Conservation (phyloP, 2,888 invertebrate genomes). For the Orchesella flavescens region DNA sequence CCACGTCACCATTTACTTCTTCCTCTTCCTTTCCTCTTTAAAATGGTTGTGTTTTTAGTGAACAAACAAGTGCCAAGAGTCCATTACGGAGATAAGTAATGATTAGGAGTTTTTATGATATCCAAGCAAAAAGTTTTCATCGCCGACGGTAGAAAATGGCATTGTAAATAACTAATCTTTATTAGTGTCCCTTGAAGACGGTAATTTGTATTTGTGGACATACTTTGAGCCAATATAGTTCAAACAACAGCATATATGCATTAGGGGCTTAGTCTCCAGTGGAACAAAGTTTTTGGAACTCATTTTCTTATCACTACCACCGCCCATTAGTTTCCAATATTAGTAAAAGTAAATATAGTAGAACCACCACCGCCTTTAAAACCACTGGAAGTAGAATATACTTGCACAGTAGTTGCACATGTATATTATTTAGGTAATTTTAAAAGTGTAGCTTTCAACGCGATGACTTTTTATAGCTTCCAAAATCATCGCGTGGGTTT, state of each 20-base stretch:
- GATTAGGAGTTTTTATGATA: background rate
- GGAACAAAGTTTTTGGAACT: background rate
- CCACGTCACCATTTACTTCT: background rate
- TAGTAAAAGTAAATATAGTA: too few species aligned
- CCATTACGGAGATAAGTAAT: slow-evolving; percentile 35
- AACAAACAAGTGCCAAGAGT: slow-evolving; percentile 31
- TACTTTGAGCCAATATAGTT: background rate
- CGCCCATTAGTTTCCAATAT: too few species aligned
- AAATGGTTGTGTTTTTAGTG: slow-evolving; percentile 6
- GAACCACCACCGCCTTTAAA: too few species aligned
- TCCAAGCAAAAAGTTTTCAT: background rate
- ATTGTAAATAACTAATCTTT: background rate
- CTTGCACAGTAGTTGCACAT: too few species aligned
- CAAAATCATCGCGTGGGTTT: too few species aligned
- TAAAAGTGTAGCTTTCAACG: too few species aligned
- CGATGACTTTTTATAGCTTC: too few species aligned
- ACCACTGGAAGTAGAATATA: too few species aligned
- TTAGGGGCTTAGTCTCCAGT: background rate
- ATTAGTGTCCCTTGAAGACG: background rate
- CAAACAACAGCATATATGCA: background rate
- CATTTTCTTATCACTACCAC: background rate
- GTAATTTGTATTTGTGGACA: too few species aligned
- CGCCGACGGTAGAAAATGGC: background rate
- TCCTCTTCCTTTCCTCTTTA: background rate
- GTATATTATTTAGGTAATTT: too few species aligned